phyloP scores from a whole-genome alignment of 2,888 invertebrate genomes.

The Chaetogeoica ovagalla region DNA sequence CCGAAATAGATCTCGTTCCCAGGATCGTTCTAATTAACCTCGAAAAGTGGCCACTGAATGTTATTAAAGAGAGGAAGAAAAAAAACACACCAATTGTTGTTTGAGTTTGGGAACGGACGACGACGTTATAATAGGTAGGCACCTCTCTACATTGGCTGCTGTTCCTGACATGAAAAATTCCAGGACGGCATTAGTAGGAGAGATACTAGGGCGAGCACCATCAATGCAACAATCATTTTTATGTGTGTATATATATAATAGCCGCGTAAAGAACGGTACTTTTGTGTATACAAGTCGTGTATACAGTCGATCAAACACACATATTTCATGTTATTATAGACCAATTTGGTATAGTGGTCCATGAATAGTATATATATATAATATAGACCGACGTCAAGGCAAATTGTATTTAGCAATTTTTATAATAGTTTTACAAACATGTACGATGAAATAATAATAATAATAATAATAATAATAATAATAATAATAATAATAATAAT shows the following conservation, averaged over 20 bases:
- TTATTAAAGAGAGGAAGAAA: conserved; percentile 29
- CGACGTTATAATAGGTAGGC: not conserved
- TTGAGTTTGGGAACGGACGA: conserved; percentile 26
- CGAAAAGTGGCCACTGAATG: conserved; percentile 42
- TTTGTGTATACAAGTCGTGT: not conserved
- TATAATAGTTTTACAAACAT: not conserved
- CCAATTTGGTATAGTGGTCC: not conserved
- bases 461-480: too few species aligned
- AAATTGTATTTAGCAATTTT: conserved; percentile 8
- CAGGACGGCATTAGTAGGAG: conserved; percentile 45
- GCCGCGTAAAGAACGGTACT: conserved; percentile 36
- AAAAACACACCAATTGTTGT: conserved; percentile 44
- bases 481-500: too few species aligned
- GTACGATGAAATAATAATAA: not conserved
- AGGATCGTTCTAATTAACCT: conserved; percentile 48
- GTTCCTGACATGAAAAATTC: conserved; percentile 34
- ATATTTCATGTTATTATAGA: not conserved
- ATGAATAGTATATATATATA: not conserved
- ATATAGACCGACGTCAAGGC: not conserved
- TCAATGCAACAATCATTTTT: conserved; percentile 19
- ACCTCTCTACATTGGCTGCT: not conserved
- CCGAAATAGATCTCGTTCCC: conserved; percentile 43
- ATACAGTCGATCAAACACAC: conserved; percentile 31
- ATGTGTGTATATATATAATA: conserved; percentile 11
- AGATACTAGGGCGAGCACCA: conserved; percentile 21